Evolutionary conservation across 2,888 invertebrate genomes (phyloP).

Genomic region (Tiliacea aurago): DNA sequence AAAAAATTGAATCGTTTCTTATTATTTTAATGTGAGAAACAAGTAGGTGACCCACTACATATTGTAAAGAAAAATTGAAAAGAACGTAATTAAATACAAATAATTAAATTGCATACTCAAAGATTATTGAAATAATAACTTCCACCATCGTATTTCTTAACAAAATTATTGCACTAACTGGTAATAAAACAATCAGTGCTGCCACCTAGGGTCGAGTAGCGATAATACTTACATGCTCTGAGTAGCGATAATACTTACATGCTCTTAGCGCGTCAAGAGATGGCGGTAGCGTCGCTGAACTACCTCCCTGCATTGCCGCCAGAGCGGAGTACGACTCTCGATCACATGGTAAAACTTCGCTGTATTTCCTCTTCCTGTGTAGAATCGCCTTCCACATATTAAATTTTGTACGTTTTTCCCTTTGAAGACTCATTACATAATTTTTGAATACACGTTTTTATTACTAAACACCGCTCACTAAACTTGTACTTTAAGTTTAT

Average conservation of each 20-base stretch:
- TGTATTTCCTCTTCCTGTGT: slow-evolving; percentile 87
- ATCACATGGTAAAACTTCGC: slow-evolving; percentile 84
- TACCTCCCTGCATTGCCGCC: slow-evolving; percentile 87
- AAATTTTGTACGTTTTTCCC: slow-evolving; percentile 82
- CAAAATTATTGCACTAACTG: neutral
- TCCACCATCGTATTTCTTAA: neutral
- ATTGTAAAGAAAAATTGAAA: neutral
- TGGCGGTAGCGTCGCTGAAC: slow-evolving; percentile 88
- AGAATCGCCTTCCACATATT: slow-evolving; percentile 89
- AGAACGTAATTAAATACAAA: neutral
- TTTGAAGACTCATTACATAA: slow-evolving; percentile 85
- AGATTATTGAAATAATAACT: neutral
- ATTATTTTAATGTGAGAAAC: neutral
- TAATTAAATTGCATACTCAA: neutral
- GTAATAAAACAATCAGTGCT: slow-evolving; percentile 21
- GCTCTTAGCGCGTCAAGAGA: slow-evolving; percentile 88
- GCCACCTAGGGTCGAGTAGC: slow-evolving; percentile 84
- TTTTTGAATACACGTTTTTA: slow-evolving; percentile 66
- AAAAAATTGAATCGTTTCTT: neutral
- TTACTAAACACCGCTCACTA: slow-evolving; percentile 16
- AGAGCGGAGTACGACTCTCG: slow-evolving; percentile 86
- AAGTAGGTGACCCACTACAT: neutral
- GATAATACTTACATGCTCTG: slow-evolving; percentile 87
- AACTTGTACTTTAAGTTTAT: slow-evolving; percentile 26
- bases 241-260: slow-evolving; percentile 88